Base-by-base conservation (phyloP, 1,140 invertebrate species). In the Chironomus striatipennis region DNA sequence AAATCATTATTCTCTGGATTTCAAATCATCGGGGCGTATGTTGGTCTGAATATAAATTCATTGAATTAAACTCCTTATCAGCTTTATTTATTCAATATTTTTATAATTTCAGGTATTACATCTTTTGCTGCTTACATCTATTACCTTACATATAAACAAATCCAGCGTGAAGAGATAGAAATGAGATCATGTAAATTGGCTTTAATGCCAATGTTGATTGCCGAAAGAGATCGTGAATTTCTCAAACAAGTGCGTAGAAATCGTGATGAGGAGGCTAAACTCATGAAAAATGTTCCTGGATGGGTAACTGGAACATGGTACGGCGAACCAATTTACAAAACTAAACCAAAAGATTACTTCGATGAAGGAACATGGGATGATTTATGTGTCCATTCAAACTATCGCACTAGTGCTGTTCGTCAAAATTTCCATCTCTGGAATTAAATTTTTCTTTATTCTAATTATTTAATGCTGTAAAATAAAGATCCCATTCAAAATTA, bases 271-370 rank as follows among this genome's bases (percentile, higher is more conserved):
- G 95, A 98, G 83, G 86, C 86, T 65, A 87, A 93, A 75, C 83
- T 97, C 9, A 97, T 97, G 95, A 89, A 88, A 75, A 88, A 96
- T 82, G 91, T 94, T 4, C 89, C 90, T 75, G 92, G 91, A 78
- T 97, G 95, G 95, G 88, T 90, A 84, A 90, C 93, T 21, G 95
- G 95, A 15, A 97, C 92, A 7, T 92, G 88, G 78, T 95, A 90
- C 77, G 93, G 93, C 9, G 90, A 94, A 80, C 90, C 90, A 70
- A 83, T 96, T 43, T 97, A 87, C 83, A 89, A 90, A 79, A 84
- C 83, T 7, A 73, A 85, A 42, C 85, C 85, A 12, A 78, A 82
- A 43, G 86, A 87, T 76, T 84, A 85, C 7, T 85, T 87, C 77
- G 82, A 86, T 75, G 93, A 94, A 80, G n/a, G n/a, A 5, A n/a